Conservation (phyloP, 2,113 vertebrate genomes). For the Cariama cristata region DNA sequence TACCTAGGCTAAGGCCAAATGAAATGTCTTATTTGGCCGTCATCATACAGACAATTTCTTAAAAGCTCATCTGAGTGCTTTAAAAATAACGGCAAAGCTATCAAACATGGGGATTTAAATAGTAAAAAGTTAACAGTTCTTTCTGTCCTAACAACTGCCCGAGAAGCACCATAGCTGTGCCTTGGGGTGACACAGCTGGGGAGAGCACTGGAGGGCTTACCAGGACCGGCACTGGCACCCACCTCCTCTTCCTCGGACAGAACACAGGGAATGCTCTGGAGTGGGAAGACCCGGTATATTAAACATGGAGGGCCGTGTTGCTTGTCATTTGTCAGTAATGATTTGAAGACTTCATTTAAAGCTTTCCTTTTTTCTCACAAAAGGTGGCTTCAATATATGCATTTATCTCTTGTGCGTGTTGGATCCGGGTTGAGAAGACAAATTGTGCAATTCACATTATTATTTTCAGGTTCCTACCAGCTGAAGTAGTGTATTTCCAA, state of each 20-base stretch:
- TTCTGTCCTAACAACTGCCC: neutral
- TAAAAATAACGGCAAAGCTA: neutral
- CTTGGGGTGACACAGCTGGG: neutral
- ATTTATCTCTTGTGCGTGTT: rapidly evolving
- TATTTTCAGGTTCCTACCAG: neutral
- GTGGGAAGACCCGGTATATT: neutral
- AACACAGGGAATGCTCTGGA: neutral
- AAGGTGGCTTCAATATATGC: neutral
- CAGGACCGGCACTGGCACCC: neutral
- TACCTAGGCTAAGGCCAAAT: neutral
- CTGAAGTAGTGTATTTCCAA: neutral
- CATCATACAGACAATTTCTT: neutral
- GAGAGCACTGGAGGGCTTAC: constrained; percentile 73
- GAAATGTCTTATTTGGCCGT: neutral
- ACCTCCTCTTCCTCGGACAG: neutral
- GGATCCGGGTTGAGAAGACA: neutral
- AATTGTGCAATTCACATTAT: neutral
- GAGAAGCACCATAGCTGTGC: too few species aligned
- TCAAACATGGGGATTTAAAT: neutral
- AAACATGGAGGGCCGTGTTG: neutral
- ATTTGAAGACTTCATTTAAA: neutral
- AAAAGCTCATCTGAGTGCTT: neutral
- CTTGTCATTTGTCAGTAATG: neutral
- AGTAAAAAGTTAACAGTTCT: neutral
- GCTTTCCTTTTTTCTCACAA: neutral